Percentiles rank a stretch among this genome's conserved stretches.
Conservation (phyloP, 92 coral and sea anemone genomes). For the Parazoanthus atlanticus region DNA sequence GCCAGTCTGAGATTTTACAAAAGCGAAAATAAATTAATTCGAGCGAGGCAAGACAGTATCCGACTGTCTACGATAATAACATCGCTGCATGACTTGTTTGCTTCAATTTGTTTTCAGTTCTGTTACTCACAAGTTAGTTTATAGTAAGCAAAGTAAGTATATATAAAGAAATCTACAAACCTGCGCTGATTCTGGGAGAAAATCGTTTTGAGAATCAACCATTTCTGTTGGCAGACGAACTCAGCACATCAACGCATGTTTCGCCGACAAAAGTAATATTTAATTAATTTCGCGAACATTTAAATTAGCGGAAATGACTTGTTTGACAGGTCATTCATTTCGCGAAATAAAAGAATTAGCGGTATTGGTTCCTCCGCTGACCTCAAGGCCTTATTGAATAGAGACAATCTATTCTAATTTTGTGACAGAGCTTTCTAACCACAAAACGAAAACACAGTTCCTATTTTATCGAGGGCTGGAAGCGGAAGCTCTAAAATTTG, state of each 20-base stretch:
- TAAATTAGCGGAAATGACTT: conserved; percentile 32
- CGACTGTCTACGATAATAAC: neutral
- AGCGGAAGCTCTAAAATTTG: too few species aligned
- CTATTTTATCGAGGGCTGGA: too few species aligned
- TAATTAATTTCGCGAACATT: conserved; percentile 40
- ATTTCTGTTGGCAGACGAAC: neutral
- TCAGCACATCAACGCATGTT: neutral
- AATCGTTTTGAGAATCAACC: conserved; percentile 10
- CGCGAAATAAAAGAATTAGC: neutral
- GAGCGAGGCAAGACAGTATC: conserved; percentile 9
- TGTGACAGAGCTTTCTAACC: neutral
- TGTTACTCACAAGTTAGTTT: neutral
- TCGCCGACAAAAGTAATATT: conserved; percentile 37
- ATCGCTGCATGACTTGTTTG: neutral
- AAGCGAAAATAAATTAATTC: conserved; percentile 10
- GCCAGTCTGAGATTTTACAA: neutral
- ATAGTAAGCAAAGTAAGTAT: neutral
- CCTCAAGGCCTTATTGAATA: neutral
- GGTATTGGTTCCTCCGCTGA: neutral
- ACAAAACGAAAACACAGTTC: too few species aligned
- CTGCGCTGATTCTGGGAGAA: neutral
- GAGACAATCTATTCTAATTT: neutral
- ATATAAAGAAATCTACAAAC: neutral
- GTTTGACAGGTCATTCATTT: conserved; percentile 20
- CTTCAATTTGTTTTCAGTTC: neutral